Evolutionary conservation across 1,140 invertebrate species (phyloP), one percentile per base, ranked within the genome.

Genomic region (Sesamia nonagrioides): DNA sequence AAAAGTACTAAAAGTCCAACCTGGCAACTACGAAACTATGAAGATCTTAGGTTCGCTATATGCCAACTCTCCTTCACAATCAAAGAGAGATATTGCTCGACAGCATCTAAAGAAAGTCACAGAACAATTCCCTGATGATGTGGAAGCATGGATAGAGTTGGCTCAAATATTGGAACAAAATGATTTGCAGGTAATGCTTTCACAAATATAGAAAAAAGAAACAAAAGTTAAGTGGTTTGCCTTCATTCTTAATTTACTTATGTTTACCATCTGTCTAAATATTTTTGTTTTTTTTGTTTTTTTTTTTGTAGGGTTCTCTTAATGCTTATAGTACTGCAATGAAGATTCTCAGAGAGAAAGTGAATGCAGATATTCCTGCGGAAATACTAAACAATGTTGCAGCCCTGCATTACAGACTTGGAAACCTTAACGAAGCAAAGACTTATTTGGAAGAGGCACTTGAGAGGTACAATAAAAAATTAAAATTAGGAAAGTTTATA

Each of bases 21-120:
- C 99, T 0, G 98, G 98, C 5, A 99, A 99, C 95, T 99, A 99
- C 91, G 99, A 99, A 95, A 99, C 99, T 6, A 99, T 99, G 98
- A 99, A 99, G 94, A 99, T 99, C 82, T 95, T 99, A 1, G 99
- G 99, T 0, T 99, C 99, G 0, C 95, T 99, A 0, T 99, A 99
- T 93, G 99, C 99, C 0, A 98, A 97, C 88, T 99, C 98, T 0
- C 96, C 95, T 78, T 99, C 97, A 77, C 98, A 98, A 91, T 97
- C 97, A 0, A 99, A 99, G 95, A 95, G 98, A 40, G 98, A 99
- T 84, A 98, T 98, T 79, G 99, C 99, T 0, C 98, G 98, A 92
- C 97, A 97, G 86, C 98, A 98, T 94, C 94, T 98, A 9, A 97
- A 98, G 86, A 98, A 98, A 94, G 97, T 99, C 7, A 99, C 99